A percentile compares a stretch with the other conserved stretches of the same genome.
Conservation (phyloP, 1,140 invertebrate species). For the Macrocentrus cingulum region DNA sequence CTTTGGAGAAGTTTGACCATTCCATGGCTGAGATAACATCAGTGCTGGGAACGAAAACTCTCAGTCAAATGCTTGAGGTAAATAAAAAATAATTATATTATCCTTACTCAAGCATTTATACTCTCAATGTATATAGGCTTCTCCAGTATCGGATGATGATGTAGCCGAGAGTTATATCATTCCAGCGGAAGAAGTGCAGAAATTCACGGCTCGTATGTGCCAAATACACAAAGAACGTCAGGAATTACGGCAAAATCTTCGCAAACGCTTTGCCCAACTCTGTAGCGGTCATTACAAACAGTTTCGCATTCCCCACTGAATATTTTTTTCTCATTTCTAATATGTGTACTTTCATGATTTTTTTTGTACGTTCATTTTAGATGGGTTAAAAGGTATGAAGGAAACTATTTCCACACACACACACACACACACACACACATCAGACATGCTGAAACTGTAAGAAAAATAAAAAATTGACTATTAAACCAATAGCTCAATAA, state of each 20-base stretch:
- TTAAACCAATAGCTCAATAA: slow-evolving; percentile 47
- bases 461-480: slow-evolving; percentile 22
- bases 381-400: not conserved
- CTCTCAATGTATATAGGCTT: slow-evolving; percentile 54
- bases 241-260: slow-evolving; percentile 77
- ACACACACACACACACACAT: not conserved
- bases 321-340: slow-evolving; percentile 26
- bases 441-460: slow-evolving; percentile 15
- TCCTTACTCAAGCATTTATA: not conserved
- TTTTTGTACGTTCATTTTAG: slow-evolving; percentile 41
- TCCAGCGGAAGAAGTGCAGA: slow-evolving; percentile 81
- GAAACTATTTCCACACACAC: not conserved
- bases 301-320: slow-evolving; percentile 48
- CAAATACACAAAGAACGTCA: slow-evolving; percentile 78
- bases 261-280: slow-evolving; percentile 78
- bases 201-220: slow-evolving; percentile 74
- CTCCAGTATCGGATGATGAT: slow-evolving; percentile 72
- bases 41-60: slow-evolving; percentile 54
- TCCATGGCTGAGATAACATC: slow-evolving; percentile 43
- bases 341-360: slow-evolving; percentile 21
- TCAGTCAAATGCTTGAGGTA: slow-evolving; percentile 74
- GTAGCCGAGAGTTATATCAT: slow-evolving; percentile 75
- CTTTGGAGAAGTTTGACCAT: slow-evolving; percentile 48
- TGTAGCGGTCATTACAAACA: slow-evolving; percentile 61
- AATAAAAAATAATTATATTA: slow-evolving; percentile 21